phyloP scores from a whole-genome alignment of 2,888 invertebrate genomes.

The Automeris io region DNA sequence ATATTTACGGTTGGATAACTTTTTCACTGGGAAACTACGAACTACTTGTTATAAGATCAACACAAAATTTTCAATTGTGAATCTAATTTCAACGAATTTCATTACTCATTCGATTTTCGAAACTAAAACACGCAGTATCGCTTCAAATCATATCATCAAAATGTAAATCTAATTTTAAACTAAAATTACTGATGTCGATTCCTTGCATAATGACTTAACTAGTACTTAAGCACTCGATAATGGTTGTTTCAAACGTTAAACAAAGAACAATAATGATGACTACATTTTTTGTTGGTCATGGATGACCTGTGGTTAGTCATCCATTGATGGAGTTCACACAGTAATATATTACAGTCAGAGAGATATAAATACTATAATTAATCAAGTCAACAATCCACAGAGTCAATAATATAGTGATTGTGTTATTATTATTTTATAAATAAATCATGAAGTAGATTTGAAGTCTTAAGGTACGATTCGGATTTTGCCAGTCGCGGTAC shows the following conservation, averaged over 20 bases:
- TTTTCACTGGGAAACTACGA: no score
- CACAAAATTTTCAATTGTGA: neutral
- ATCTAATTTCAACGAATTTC: neutral
- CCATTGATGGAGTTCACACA: conserved; percentile 23
- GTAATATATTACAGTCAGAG: conserved; percentile 15
- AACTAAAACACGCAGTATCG: neutral
- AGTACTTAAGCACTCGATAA: conserved; percentile 27
- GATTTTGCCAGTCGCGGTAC: neutral
- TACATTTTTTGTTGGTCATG: conserved; percentile 26
- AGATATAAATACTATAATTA: conserved; percentile 20
- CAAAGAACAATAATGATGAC: conserved; percentile 22
- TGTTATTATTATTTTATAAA: conserved; percentile 8
- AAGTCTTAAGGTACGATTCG: neutral
- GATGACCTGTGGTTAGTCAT: conserved; percentile 22
- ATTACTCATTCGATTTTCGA: neutral
- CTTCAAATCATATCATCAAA: neutral
- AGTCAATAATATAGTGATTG: conserved; percentile 2
- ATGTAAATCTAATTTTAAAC: neutral
- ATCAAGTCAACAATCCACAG: conserved; percentile 1
- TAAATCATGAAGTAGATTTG: neutral
- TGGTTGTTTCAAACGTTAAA: conserved; percentile 23
- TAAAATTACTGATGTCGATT: conserved; percentile 14
- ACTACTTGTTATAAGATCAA: neutral
- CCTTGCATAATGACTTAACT: conserved; percentile 34
- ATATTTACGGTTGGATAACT: no score